These are phyloP conservation scores for Asobara japonica DNA, from an alignment of 1,140 invertebrate species.

Conservation along the genomic window DNA sequence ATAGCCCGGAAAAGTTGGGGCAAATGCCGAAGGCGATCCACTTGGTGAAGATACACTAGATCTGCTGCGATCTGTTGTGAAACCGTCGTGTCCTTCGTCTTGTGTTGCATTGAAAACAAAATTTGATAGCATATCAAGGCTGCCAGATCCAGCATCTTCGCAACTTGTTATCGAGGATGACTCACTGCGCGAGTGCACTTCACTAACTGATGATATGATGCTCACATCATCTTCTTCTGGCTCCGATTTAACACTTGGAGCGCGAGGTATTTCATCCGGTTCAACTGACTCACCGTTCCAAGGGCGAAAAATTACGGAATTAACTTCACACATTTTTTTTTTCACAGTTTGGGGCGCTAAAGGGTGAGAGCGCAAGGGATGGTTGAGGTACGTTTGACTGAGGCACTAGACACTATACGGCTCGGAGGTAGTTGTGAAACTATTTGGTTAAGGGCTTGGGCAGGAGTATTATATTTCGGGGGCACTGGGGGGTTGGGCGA, in stretches of 20 bases:
- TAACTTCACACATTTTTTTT: conserved; percentile 39
- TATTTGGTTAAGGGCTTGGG: background rate
- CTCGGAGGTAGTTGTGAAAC: background rate
- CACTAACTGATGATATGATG: background rate
- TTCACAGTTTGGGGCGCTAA: too few relatives aligned
- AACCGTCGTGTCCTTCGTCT: background rate
- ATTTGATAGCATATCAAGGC: conserved; percentile 22
- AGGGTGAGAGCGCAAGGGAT: too few relatives aligned
- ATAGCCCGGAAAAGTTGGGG: conserved; percentile 17
- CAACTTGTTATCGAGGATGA: conserved; percentile 12
- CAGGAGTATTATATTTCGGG: conserved; percentile 24
- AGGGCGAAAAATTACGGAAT: conserved; percentile 46
- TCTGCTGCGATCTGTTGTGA: background rate
- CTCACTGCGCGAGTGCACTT: background rate
- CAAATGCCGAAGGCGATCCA: conserved; percentile 28
- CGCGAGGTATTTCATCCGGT: background rate
- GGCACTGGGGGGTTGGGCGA: too few relatives aligned
- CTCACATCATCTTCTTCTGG: conserved; percentile 31
- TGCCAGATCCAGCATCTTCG: conserved; percentile 9
- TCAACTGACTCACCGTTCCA: conserved; percentile 42
- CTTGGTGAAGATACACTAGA: background rate
- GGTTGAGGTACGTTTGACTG: background rate
- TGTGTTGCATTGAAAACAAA: conserved; percentile 24
- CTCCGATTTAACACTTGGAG: background rate
- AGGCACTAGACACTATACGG: background rate